phyloP scores from a whole-genome alignment of 2,113 vertebrate species.

The Otolemur garnettii region DNA sequence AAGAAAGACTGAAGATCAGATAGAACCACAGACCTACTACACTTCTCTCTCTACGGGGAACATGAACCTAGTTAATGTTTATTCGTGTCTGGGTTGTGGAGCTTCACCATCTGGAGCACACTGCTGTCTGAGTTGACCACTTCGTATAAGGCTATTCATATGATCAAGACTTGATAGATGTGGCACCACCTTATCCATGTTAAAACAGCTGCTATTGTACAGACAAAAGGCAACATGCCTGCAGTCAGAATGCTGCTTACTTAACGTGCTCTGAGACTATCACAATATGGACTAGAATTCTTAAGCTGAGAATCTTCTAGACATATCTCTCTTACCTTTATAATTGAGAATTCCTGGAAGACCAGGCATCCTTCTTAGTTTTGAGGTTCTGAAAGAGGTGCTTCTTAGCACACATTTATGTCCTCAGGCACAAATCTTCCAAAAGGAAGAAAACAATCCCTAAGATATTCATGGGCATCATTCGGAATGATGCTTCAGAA shows the following conservation, averaged over 20 bases:
- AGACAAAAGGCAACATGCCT: not conserved
- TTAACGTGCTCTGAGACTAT: not conserved
- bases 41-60: not conserved
- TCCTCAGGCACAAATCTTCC: not conserved
- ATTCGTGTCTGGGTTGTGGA: not conserved
- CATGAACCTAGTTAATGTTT: not conserved
- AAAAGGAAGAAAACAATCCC: not conserved
- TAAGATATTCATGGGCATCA: not conserved
- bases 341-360: not conserved
- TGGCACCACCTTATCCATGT: not conserved
- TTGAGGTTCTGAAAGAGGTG: not conserved
- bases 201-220: not conserved
- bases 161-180: not conserved
- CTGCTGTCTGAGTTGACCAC: not conserved
- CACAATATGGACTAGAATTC: not conserved
- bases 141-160: not conserved
- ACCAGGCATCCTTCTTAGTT: not conserved
- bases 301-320: slow-evolving; percentile 23
- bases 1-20: not conserved
- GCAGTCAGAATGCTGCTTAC: not conserved
- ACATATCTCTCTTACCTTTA: not conserved
- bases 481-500: not conserved
- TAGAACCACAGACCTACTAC: not conserved
- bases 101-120: not conserved
- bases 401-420: not conserved